phyloP scores from a whole-genome alignment of 2,113 vertebrate genomes.

The Sminthopsis crassicaudata region DNA sequence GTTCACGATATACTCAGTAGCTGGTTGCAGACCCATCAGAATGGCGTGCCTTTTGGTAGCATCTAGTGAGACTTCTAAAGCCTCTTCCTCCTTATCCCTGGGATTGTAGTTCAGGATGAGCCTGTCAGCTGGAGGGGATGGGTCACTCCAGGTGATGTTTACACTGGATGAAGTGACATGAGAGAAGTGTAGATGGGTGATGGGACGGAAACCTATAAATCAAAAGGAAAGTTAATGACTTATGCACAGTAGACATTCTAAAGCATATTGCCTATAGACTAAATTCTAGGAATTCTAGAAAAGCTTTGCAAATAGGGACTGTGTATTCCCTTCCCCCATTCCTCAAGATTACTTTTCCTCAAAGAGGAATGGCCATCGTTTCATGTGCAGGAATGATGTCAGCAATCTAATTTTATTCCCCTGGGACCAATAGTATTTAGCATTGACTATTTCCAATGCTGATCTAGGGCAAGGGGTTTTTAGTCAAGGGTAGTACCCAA shows the following conservation, averaged over 20 bases:
- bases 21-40: constrained; percentile 90
- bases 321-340: background rate
- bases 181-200: constrained; percentile 95
- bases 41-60: constrained; percentile 90
- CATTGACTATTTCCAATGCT: background rate
- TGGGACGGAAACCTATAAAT: constrained; percentile 93
- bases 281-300: background rate
- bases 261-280: background rate
- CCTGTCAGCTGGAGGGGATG: constrained; percentile 93
- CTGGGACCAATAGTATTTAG: background rate
- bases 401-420: background rate
- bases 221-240: constrained; percentile 50
- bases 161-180: constrained; percentile 93
- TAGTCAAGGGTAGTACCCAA: background rate
- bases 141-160: constrained; percentile 94
- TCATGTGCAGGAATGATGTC: background rate
- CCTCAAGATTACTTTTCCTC: background rate
- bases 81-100: constrained; percentile 85
- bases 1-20: constrained; percentile 92
- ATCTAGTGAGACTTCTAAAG: constrained; percentile 89
- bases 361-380: background rate
- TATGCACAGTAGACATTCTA: rapidly evolving
- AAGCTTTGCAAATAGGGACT: background rate
- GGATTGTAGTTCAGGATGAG: constrained; percentile 93
- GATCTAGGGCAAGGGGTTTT: background rate